Conservation (phyloP, 2,113 vertebrate genomes). For the Onychostoma macrolepis region DNA sequence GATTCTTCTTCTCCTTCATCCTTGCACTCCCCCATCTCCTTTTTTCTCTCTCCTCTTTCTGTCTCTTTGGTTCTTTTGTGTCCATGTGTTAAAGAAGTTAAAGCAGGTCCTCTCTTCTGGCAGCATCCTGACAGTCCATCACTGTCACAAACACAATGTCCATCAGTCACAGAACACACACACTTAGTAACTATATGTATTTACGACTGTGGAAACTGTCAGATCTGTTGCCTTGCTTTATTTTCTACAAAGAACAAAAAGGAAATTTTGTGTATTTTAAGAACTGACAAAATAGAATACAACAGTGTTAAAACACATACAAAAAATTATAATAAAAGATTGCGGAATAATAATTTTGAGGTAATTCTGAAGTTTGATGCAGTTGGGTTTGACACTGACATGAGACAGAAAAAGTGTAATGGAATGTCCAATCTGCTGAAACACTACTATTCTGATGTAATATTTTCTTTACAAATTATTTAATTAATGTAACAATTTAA, state of each 20-base stretch:
- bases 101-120: slow-evolving; percentile 62
- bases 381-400: background rate
- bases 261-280: background rate
- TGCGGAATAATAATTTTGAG: background rate
- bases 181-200: slow-evolving; percentile 52
- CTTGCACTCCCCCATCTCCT: slow-evolving; percentile 59
- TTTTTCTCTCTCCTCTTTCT: slow-evolving; percentile 58
- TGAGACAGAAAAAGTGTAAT: background rate
- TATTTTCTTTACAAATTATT: background rate
- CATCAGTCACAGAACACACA: slow-evolving; percentile 61
- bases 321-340: too few relatives aligned
- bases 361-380: background rate
- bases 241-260: background rate
- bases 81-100: slow-evolving; percentile 63
- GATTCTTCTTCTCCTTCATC: slow-evolving; percentile 68
- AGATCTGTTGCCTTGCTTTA: background rate
- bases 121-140: slow-evolving; percentile 70
- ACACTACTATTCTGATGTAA: background rate
- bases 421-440: background rate
- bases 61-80: slow-evolving; percentile 41
- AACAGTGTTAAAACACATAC: background rate
- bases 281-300: background rate
- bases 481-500: background rate
- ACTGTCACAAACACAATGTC: slow-evolving; percentile 62
- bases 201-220: slow-evolving; percentile 27